Conservation (phyloP, 2,888 invertebrate genomes). For the Trissonchulus sp. region DNA sequence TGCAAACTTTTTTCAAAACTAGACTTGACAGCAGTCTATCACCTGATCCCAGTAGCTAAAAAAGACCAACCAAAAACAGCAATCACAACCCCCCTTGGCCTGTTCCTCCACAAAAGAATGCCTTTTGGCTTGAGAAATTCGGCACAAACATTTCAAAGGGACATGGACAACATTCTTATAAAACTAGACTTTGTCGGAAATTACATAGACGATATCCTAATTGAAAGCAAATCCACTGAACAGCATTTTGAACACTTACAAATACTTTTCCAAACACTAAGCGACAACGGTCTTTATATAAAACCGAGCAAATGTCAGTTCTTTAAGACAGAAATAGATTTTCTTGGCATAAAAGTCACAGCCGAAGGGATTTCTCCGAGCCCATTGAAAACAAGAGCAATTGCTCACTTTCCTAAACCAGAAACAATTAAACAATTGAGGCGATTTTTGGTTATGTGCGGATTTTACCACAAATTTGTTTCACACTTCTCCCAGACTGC, state of each 20-base stretch:
- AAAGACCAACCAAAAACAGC: constrained; percentile 8
- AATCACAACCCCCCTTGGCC: background rate
- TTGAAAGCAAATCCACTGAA: background rate
- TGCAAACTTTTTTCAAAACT: constrained; percentile 8
- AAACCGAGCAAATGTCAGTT: no score
- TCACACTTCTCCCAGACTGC: background rate
- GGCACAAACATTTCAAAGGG: constrained; percentile 10
- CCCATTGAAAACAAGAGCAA: background rate
- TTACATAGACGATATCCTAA: constrained; percentile 6
- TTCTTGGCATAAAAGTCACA: constrained; percentile 14
- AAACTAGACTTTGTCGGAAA: background rate
- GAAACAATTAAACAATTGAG: background rate
- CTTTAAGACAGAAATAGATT: background rate
- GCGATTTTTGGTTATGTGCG: constrained; percentile 1
- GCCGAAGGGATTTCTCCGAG: background rate
- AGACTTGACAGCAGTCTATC: constrained; percentile 2
- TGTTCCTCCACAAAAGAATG: background rate
- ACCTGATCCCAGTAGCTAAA: background rate
- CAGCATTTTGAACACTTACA: constrained; percentile 11
- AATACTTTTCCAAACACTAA: background rate
- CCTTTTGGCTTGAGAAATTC: constrained; percentile 14
- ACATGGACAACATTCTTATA: background rate
- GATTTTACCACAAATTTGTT: constrained; percentile 9
- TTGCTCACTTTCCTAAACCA: background rate
- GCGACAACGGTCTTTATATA: background rate